Evolutionary conservation across 2,888 invertebrate genomes (phyloP).

Genomic region (Plagiodera versicolora): DNA sequence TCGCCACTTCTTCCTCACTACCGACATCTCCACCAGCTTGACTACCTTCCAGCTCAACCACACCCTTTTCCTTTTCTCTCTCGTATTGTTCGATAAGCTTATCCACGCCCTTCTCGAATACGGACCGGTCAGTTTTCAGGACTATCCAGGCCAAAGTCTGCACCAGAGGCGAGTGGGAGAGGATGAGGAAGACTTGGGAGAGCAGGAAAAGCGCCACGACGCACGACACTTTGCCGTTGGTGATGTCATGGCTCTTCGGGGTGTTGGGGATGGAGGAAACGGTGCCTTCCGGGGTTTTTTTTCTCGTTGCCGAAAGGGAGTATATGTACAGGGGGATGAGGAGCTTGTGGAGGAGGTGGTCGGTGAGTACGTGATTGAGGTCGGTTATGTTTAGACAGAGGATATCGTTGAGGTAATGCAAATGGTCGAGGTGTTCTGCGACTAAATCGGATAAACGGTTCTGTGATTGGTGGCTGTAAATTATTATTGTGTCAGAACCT

Average conservation of each 20-base stretch:
- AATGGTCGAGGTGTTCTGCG: conserved; percentile 95
- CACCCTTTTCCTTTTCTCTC: conserved; percentile 38
- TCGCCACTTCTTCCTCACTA: conserved; percentile 55
- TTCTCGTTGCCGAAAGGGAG: conserved; percentile 65
- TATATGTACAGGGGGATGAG: conserved; percentile 93
- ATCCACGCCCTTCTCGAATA: conserved; percentile 51
- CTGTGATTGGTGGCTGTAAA: conserved; percentile 85
- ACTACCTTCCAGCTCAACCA: conserved; percentile 34
- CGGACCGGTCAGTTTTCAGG: conserved; percentile 71
- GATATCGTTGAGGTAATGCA: conserved; percentile 97
- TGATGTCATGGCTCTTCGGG: conserved; percentile 37
- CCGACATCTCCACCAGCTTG: conserved; percentile 33
- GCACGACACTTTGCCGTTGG: conserved; percentile 71
- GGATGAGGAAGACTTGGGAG: conserved; percentile 93
- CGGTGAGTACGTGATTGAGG: conserved; percentile 90
- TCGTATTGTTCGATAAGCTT: conserved; percentile 51
- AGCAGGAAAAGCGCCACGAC: conserved; percentile 89
- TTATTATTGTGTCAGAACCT: too few species aligned
- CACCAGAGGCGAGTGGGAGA: conserved; percentile 88
- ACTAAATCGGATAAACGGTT: conserved; percentile 90
- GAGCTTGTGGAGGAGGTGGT: conserved; percentile 90
- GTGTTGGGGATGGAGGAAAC: too few species aligned
- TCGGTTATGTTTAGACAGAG: conserved; percentile 88
- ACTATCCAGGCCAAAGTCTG: conserved; percentile 89
- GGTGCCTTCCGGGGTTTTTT: too few species aligned